Base-by-base conservation (phyloP, 2,797 vertebrate genomes). In the Melanotaenia nigrans region DNA sequence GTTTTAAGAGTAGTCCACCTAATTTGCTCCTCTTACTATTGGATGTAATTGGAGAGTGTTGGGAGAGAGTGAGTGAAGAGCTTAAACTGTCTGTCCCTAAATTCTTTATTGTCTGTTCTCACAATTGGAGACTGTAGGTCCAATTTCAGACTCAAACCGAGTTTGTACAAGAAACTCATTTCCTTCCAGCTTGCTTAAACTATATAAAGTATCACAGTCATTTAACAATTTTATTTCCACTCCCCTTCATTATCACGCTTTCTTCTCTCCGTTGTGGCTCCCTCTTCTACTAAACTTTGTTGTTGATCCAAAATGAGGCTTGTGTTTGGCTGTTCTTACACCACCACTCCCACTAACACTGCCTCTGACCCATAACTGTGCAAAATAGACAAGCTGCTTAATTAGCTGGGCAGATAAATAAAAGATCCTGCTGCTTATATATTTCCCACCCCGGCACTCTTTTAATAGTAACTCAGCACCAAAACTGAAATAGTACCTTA, bases 1-100 rank as follows among this genome's bases (percentile, higher is more conserved):
- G 32, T 57, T 76, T 32, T 70, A 75, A 66, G 51, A 36, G 35
- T 5, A 0, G 1, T 40, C 32, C 61, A 38, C 24, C 33, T 77
- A 65, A 82, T 81, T 87, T 77, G 70, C 68, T 60, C 33, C 69
- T 63, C 59, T 59, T 78, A 59, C 61, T 82, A 67, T 65, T 65
- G 38, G 49, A 69, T 78, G 68, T 85, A 87, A 87, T 87, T 81
- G 61, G 73, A 69, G 47, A 75, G 67, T 69, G 59, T 22, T 57
- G 69, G 20, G 45, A 47, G 45, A 47, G 54, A 60, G 32, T 54
- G 80, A 72, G 77, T 68, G 70, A 77, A 49, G 25, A 71, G 58
- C 65, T 79, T 69, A 68, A 61, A 72, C 60, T 20, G 38, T 63
- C 61, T 77, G 74, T 53, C 65, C 56, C 33, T 66, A 24, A 57